Evolutionary conservation across 2,797 vertebrate genomes (phyloP).

Genomic region (Chelmon rostratus): DNA sequence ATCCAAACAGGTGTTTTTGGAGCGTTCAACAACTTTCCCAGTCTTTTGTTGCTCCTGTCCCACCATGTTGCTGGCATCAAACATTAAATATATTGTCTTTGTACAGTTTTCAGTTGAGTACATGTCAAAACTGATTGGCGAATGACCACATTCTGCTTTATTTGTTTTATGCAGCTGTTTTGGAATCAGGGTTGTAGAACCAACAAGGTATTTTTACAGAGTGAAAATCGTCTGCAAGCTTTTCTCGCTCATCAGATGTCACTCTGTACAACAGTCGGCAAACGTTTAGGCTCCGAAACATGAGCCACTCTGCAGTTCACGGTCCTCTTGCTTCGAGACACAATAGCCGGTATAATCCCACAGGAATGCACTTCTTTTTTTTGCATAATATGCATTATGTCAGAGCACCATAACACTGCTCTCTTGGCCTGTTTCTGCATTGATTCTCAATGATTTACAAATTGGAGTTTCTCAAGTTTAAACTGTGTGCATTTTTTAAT

Average conservation of each 20-base stretch:
- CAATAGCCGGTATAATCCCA: constrained; percentile 67
- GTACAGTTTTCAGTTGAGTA: too few species aligned
- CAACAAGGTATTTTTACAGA: constrained; percentile 5
- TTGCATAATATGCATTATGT: constrained; percentile 51
- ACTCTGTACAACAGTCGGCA: constrained; percentile 27
- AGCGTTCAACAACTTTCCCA: too few species aligned
- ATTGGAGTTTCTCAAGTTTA: constrained; percentile 41
- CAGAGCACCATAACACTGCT: constrained; percentile 53
- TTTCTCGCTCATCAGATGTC: constrained; percentile 39
- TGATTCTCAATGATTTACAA: constrained; percentile 23
- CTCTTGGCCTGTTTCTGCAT: constrained; percentile 47
- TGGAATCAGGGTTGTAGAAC: too few species aligned
- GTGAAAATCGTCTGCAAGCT: constrained; percentile 29
- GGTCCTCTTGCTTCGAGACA: constrained; percentile 52
- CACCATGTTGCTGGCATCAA: too few species aligned
- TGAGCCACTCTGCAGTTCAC: constrained; percentile 23
- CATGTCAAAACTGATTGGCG: too few species aligned
- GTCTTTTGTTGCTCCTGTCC: too few species aligned
- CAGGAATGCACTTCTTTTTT: constrained; percentile 58
- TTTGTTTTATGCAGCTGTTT: too few species aligned
- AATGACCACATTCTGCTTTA: too few species aligned
- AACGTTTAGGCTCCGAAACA: constrained; percentile 34
- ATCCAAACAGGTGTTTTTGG: too few species aligned
- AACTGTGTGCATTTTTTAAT: constrained; percentile 40
- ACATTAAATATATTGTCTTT: too few species aligned